A percentile compares a stretch with the other conserved stretches of the same genome.
These are phyloP conservation scores for Hydrotaea cyrtoneurina DNA, from an alignment of 2,888 invertebrate species.

Conservation along the genomic window DNA sequence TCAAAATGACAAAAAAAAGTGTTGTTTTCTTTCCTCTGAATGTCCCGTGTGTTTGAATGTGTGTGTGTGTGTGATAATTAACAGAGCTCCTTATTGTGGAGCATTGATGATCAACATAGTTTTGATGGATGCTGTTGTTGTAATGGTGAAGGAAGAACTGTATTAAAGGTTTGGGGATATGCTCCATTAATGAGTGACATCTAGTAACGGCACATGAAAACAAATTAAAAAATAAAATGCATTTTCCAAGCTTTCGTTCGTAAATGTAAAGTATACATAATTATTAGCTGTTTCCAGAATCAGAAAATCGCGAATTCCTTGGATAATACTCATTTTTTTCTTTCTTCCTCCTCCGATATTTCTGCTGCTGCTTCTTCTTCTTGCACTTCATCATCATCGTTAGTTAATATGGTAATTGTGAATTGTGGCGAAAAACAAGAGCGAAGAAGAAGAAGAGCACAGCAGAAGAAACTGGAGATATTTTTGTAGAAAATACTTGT, in stretches of 20 bases:
- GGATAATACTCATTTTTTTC: neutral
- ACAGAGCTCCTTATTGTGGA: neutral
- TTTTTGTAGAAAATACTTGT: slow-evolving; percentile 17
- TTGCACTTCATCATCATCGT: neutral
- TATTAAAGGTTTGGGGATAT: neutral
- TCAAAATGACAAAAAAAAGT: neutral
- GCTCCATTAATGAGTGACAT: slow-evolving; percentile 16
- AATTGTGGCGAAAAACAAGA: slow-evolving; percentile 56
- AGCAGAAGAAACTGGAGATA: slow-evolving; percentile 33
- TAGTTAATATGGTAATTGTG: neutral
- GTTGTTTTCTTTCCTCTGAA: slow-evolving; percentile 2
- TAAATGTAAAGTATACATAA: neutral
- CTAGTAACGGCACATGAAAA: neutral
- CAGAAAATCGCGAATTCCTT: slow-evolving; percentile 6
- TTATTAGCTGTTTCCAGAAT: neutral
- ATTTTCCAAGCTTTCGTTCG: neutral
- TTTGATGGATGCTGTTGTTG: neutral
- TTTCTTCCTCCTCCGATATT: neutral
- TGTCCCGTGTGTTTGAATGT: neutral
- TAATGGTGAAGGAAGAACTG: neutral
- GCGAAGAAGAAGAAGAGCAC: slow-evolving; percentile 42
- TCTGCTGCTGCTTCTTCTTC: slow-evolving; percentile 14
- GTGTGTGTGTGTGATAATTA: neutral
- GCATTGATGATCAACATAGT: slow-evolving; percentile 4
- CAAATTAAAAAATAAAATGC: neutral